These are phyloP conservation scores for Nyleta sp. DNA, from an alignment of 2,888 invertebrate genomes.

Conservation along the genomic window DNA sequence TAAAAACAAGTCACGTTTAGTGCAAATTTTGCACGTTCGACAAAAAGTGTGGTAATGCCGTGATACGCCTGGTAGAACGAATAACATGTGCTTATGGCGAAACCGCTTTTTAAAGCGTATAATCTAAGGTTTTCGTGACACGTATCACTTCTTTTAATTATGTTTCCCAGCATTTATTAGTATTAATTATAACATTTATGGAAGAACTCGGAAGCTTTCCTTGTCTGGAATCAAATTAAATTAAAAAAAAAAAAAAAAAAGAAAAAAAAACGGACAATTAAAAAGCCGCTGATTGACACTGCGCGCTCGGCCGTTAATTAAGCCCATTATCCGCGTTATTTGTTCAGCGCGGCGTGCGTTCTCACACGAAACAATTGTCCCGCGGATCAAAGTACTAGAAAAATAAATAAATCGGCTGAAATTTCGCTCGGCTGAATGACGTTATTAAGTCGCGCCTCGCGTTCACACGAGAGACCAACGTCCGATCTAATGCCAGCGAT, in stretches of 20 bases:
- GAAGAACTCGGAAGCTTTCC: not conserved
- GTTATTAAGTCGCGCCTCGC: conserved; percentile 77
- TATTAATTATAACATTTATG: too few species aligned
- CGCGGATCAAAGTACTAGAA: conserved; percentile 31
- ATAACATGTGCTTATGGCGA: conserved; percentile 23
- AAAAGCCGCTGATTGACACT: conserved; percentile 45
- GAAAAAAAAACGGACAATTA: conserved; percentile 24
- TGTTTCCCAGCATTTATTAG: too few species aligned
- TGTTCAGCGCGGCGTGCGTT: conserved; percentile 37
- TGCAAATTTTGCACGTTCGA: conserved; percentile 37
- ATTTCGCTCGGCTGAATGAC: conserved; percentile 70
- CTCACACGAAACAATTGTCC: conserved; percentile 51
- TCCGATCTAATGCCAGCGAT: conserved; percentile 78
- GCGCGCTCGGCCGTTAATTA: conserved; percentile 36
- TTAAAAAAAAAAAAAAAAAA: not conserved
- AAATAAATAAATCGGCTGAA: conserved; percentile 62
- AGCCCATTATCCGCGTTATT: conserved; percentile 51
- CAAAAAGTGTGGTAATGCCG: conserved; percentile 23
- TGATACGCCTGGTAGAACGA: conserved; percentile 13
- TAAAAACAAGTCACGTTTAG: conserved; percentile 45
- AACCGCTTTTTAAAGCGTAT: conserved; percentile 4
- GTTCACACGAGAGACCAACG: conserved; percentile 76
- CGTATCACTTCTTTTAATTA: too few species aligned
- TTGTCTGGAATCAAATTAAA: not conserved
- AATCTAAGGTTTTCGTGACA: conserved; percentile 1